Evolutionary conservation across 2,888 invertebrate species (phyloP).

Genomic region (Alviniconcha strummeri): DNA sequence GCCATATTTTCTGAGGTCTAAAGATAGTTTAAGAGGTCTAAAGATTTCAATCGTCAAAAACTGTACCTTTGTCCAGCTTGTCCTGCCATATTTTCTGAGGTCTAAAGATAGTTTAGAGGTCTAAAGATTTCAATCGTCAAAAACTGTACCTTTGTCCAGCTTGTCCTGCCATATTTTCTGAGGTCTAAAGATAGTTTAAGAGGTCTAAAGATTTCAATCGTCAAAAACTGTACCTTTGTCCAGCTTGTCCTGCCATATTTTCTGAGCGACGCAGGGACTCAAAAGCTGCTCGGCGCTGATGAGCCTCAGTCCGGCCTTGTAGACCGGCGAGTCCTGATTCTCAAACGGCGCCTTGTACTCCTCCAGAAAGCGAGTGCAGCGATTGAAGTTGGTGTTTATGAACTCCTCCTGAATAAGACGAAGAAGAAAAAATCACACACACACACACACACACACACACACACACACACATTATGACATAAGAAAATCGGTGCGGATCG

Average conservation of each 20-base stretch:
- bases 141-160: constrained; percentile 7
- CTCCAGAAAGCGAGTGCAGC: constrained; percentile 16
- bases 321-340: background rate
- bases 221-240: background rate
- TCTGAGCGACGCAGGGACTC: background rate
- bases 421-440: background rate
- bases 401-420: constrained; percentile 10
- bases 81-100: background rate
- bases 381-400: constrained; percentile 27
- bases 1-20: background rate
- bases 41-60: background rate
- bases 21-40: too few relatives aligned
- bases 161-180: background rate
- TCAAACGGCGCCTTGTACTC: constrained; percentile 25
- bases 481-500: too few relatives aligned
- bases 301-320: constrained; percentile 3
- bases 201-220: background rate
- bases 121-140: background rate
- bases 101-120: too few relatives aligned
- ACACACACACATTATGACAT: too few relatives aligned
- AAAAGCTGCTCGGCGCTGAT: constrained; percentile 3
- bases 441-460: background rate
- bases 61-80: constrained; percentile 11
- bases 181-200: too few relatives aligned
- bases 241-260: background rate